Percentiles rank a stretch among this genome's conserved stretches.
These are phyloP conservation scores for Drosophila helvetica DNA, from an alignment of 2,888 invertebrate genomes.

Conservation along the genomic window DNA sequence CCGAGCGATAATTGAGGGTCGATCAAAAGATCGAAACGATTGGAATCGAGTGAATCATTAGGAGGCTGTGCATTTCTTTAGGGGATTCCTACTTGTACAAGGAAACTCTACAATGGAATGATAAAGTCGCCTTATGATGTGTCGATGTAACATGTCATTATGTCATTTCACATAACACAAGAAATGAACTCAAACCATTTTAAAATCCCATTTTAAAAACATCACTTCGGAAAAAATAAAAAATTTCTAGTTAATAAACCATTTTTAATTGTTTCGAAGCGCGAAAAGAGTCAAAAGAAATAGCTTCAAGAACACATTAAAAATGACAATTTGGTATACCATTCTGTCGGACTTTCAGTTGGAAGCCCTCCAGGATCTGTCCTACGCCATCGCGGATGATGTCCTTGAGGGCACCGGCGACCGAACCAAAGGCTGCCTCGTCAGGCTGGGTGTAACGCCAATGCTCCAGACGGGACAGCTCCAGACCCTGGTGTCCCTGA, in stretches of 20 bases:
- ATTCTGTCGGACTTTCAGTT: slow-evolving; percentile 28
- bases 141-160: background rate
- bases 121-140: background rate
- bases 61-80: no score
- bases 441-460: slow-evolving; percentile 57
- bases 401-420: slow-evolving; percentile 54
- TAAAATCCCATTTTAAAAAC: background rate
- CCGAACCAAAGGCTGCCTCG: slow-evolving; percentile 42
- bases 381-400: slow-evolving; percentile 59
- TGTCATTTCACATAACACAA: background rate
- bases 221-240: background rate
- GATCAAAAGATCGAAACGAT: background rate
- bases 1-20: slow-evolving; percentile 24
- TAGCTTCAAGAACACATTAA: background rate
- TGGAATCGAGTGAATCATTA: no score
- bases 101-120: background rate
- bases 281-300: background rate
- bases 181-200: background rate
- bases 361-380: slow-evolving; percentile 48
- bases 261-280: background rate
- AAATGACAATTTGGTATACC: slow-evolving; percentile 35
- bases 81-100: no score
- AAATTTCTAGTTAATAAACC: slow-evolving; percentile 37
- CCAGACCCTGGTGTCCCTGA: slow-evolving; percentile 35
- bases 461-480: slow-evolving; percentile 20